Conservation (phyloP, 2,888 invertebrate genomes). For the Spicauda simplicius region DNA sequence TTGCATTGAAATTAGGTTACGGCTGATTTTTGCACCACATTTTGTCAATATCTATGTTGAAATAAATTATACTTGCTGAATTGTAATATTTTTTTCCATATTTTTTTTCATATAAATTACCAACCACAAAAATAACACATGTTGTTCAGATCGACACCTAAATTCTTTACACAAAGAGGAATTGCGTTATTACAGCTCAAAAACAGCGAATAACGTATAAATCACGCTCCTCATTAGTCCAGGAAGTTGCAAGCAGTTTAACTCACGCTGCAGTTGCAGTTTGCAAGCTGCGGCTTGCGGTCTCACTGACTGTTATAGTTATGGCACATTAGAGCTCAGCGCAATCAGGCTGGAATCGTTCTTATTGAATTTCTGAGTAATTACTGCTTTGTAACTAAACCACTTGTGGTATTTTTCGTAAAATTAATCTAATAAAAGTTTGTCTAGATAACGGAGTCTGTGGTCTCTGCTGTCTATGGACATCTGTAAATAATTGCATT, state of each 20-base stretch:
- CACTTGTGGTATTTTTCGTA: neutral
- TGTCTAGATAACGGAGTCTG: no score
- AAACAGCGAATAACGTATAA: neutral
- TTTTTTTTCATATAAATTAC: no score
- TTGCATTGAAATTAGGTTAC: no score
- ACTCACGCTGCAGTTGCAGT: constrained; percentile 10
- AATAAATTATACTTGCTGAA: no score
- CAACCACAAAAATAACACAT: no score
- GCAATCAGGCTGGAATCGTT: constrained; percentile 19
- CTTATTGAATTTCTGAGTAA: constrained; percentile 7
- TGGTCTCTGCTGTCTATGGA: no score
- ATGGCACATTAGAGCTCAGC: constrained; percentile 13
- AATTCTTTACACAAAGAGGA: neutral
- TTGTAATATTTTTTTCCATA: no score
- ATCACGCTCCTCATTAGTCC: constrained; percentile 12
- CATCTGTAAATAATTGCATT: no score
- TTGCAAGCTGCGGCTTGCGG: constrained; percentile 14
- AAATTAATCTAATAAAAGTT: no score
- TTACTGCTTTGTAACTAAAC: neutral
- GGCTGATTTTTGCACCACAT: no score
- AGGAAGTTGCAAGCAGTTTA: constrained; percentile 12
- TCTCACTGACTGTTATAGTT: constrained; percentile 36
- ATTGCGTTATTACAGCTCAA: neutral
- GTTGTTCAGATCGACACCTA: neutral
- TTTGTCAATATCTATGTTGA: no score